Conservation (phyloP, 2,888 invertebrate species). For the Polydrusus tereticollis region DNA sequence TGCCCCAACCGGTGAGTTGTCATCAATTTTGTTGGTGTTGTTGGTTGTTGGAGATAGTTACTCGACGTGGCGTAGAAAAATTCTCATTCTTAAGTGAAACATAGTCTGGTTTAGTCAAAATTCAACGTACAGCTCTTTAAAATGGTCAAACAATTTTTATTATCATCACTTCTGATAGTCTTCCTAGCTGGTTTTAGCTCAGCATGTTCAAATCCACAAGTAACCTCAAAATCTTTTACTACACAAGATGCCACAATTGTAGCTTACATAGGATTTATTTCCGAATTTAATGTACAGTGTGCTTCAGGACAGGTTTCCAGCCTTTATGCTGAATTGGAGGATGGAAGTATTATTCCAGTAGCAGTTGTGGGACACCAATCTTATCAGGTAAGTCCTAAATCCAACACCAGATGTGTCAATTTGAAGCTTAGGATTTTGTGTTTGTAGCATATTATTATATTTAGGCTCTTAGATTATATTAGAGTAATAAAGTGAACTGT, state of each 20-base stretch:
- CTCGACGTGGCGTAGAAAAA: slow-evolving; percentile 23
- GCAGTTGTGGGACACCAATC: slow-evolving; percentile 82
- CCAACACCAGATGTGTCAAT: neutral
- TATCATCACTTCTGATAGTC: slow-evolving; percentile 47
- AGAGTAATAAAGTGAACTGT: too few relatives aligned
- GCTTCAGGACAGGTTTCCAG: slow-evolving; percentile 73
- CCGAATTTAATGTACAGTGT: slow-evolving; percentile 90
- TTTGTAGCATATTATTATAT: too few relatives aligned
- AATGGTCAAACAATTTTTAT: slow-evolving; percentile 48
- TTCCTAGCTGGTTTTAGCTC: slow-evolving; percentile 50
- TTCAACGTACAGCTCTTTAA: slow-evolving; percentile 19
- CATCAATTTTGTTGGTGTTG: slow-evolving; percentile 9
- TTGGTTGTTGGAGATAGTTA: slow-evolving; percentile 13
- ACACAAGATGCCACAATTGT: slow-evolving; percentile 94
- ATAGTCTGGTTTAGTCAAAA: neutral
- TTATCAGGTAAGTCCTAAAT: slow-evolving; percentile 80
- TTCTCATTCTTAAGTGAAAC: slow-evolving; percentile 29
- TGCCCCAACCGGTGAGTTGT: slow-evolving; percentile 20
- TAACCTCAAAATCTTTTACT: slow-evolving; percentile 86
- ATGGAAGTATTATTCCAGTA: slow-evolving; percentile 87
- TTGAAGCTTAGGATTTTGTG: neutral
- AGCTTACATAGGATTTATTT: slow-evolving; percentile 90
- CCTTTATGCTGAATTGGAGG: slow-evolving; percentile 90
- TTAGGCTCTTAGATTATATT: too few relatives aligned
- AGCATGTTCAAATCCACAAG: slow-evolving; percentile 74